Percentiles rank a stretch among this genome's conserved stretches.
Conservation (phyloP, 2,888 invertebrate species). For the Aphidius colemani region DNA sequence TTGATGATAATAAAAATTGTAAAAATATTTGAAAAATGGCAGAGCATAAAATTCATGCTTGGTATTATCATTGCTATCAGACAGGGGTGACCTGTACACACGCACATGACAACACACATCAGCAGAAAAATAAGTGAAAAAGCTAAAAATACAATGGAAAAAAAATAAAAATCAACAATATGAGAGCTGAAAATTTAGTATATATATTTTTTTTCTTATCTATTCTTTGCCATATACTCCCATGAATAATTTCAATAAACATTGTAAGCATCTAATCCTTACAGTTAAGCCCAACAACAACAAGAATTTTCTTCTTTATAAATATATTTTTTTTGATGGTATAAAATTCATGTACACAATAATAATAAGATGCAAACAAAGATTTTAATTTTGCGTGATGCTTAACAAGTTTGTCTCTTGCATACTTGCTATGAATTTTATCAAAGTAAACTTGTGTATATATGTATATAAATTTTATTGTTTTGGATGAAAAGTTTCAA, state of each 20-base stretch:
- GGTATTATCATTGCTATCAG: constrained; percentile 19
- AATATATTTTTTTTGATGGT: no score
- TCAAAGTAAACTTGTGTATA: no score
- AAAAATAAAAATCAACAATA: neutral
- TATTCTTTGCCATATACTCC: constrained; percentile 31
- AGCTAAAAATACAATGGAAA: constrained; percentile 8
- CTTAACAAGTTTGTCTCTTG: no score
- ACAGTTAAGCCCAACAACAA: neutral
- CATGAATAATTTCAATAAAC: constrained; percentile 51
- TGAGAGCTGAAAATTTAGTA: neutral
- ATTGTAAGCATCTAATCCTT: constrained; percentile 29
- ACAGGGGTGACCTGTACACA: constrained; percentile 21
- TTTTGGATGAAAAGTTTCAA: no score
- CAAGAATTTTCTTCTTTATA: no score
- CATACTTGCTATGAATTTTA: no score
- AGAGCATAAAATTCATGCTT: constrained; percentile 8
- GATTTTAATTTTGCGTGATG: no score
- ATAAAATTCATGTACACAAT: no score
- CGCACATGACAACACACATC: constrained; percentile 20
- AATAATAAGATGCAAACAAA: no score
- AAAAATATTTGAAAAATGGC: constrained; percentile 6
- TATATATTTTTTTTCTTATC: constrained; percentile 43
- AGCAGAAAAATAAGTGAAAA: constrained; percentile 5
- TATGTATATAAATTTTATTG: no score
- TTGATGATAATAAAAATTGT: constrained; percentile 12